phyloP scores from a whole-genome alignment of 2,797 vertebrate species.

The Melanotaenia boesemani region DNA sequence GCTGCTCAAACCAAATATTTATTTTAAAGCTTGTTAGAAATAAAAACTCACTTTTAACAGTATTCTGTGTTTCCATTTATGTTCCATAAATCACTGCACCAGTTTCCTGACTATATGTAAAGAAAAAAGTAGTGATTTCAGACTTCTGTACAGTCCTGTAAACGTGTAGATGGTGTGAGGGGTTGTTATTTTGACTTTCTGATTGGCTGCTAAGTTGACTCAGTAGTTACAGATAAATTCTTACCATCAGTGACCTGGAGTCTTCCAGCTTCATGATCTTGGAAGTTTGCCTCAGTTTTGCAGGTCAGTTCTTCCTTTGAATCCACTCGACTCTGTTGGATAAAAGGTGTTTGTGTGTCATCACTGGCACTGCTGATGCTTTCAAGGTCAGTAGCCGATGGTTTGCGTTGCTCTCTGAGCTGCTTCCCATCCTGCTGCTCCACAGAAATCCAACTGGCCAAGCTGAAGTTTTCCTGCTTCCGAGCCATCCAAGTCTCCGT shows the following conservation, averaged over 20 bases:
- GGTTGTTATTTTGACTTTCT: not conserved
- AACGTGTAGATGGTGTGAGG: not conserved
- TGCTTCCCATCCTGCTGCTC: conserved; percentile 65
- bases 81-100: too few species aligned
- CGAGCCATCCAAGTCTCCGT: conserved; percentile 80
- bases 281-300: conserved; percentile 47
- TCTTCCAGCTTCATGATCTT: conserved; percentile 51
- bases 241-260: conserved; percentile 80
- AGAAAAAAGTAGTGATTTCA: too few species aligned
- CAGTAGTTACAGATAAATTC: conserved; percentile 30
- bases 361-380: conserved; percentile 19
- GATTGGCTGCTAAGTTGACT: conserved; percentile 20
- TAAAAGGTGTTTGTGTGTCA: conserved; percentile 18
- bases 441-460: conserved; percentile 34
- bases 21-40: too few species aligned
- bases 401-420: conserved; percentile 65
- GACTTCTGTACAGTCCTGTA: too few species aligned
- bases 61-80: too few species aligned
- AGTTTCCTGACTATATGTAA: too few species aligned
- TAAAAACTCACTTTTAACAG: too few species aligned
- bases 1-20: too few species aligned
- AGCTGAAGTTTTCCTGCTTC: conserved; percentile 89
- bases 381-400: not conserved
- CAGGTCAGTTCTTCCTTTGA: conserved; percentile 23
- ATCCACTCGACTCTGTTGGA: conserved; percentile 31